Evolutionary conservation across 2,113 vertebrate genomes (phyloP).

Genomic region (Mellivora capensis): DNA sequence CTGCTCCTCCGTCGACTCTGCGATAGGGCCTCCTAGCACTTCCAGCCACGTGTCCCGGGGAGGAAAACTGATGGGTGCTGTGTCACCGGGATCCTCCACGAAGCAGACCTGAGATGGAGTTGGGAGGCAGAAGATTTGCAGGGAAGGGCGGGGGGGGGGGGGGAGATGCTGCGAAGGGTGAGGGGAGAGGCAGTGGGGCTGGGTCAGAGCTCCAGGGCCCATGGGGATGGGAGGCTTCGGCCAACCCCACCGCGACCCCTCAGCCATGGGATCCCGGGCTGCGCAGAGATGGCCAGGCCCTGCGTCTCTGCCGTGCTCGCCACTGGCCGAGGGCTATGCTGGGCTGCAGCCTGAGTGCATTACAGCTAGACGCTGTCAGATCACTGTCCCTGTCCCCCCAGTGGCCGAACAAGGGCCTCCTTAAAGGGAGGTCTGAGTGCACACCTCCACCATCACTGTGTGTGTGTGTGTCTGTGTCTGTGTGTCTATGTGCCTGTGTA

Average conservation of each 20-base stretch:
- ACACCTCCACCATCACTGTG: accelerated
- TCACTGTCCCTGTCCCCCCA: background rate
- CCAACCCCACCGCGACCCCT: background rate
- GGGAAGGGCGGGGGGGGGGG: too few species aligned
- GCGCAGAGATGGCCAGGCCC: background rate
- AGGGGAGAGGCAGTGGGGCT: background rate
- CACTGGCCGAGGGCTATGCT: background rate
- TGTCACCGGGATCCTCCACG: accelerated
- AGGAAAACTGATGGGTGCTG: background rate
- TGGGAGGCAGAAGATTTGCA: background rate
- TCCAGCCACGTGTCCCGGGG: accelerated
- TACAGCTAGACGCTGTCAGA: background rate
- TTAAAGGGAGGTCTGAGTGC: background rate
- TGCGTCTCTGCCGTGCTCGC: accelerated
- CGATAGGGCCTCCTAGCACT: too few species aligned
- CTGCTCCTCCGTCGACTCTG: background rate
- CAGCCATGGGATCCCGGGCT: accelerated
- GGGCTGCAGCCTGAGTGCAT: background rate
- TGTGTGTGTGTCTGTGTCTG: background rate
- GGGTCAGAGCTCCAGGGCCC: background rate
- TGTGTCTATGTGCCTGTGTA: background rate
- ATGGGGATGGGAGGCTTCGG: background rate
- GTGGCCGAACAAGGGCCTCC: background rate
- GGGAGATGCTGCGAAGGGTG: background rate
- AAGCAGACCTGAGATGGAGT: background rate